Evolutionary conservation across 1,140 invertebrate species (phyloP).

Genomic region (Drosophila equinoxialis): DNA sequence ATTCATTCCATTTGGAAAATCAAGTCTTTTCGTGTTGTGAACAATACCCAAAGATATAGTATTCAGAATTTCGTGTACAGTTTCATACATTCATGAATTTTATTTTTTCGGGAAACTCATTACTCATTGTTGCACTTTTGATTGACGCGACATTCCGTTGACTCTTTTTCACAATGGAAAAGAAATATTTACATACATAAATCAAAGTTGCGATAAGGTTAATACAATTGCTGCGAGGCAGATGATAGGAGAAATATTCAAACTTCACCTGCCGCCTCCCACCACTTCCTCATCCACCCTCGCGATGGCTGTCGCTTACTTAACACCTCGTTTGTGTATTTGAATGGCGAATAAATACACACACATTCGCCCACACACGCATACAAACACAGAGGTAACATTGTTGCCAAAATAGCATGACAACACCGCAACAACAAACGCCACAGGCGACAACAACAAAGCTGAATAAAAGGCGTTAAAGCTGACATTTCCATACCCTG

Average conservation of each 20-base stretch:
- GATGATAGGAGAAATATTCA: conserved; percentile 11
- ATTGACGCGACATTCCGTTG: conserved; percentile 35
- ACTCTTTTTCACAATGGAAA: conserved; percentile 21
- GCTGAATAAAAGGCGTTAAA: conserved; percentile 52
- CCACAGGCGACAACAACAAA: conserved; percentile 28
- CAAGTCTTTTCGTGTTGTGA: too few species aligned
- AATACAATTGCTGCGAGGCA: conserved; percentile 57
- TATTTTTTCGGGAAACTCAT: conserved; percentile 30
- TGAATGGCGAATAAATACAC: conserved; percentile 41
- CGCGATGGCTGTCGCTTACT: conserved; percentile 43
- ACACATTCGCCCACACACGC: conserved; percentile 33
- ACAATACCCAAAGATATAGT: too few species aligned
- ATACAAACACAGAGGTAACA: conserved; percentile 65
- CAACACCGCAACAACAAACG: conserved; percentile 50
- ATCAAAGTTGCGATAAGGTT: conserved; percentile 69
- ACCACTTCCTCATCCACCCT: background rate
- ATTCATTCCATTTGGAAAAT: too few species aligned
- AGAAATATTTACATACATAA: conserved; percentile 64
- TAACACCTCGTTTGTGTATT: conserved; percentile 65
- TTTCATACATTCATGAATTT: background rate
- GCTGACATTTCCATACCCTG: conserved; percentile 38
- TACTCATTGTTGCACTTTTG: conserved; percentile 37
- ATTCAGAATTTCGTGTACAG: background rate
- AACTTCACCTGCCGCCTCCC: conserved; percentile 12
- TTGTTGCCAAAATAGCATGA: conserved; percentile 76